Percentiles rank a stretch among this genome's conserved stretches.
phyloP scores from a whole-genome alignment of 2,113 vertebrate genomes.

The Oryzias celebensis region DNA sequence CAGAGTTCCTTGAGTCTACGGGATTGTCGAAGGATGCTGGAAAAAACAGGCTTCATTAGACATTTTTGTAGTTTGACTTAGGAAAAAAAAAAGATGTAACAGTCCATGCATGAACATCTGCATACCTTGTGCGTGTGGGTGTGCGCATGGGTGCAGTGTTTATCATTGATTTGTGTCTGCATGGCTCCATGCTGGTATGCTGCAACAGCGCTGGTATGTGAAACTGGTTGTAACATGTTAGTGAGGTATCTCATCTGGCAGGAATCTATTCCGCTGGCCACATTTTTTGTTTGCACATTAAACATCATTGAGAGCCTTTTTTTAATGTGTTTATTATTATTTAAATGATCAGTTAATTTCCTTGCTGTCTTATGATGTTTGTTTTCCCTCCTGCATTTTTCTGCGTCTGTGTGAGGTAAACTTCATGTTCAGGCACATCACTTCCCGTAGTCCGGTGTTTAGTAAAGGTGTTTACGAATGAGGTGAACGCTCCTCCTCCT shows the following conservation, averaged over 20 bases:
- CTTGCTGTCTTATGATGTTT: not conserved
- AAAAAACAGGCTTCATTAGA: not conserved
- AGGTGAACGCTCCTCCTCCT: constrained; percentile 8
- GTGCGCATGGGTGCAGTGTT: constrained; percentile 30
- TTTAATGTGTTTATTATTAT: not conserved
- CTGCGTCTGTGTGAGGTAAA: not conserved
- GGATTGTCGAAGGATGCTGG: constrained; percentile 30
- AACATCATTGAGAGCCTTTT: constrained; percentile 2
- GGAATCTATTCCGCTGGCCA: constrained; percentile 51
- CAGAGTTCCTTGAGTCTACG: constrained; percentile 43
- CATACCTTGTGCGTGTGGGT: constrained; percentile 6
- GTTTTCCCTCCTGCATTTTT: not conserved
- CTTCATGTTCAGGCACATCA: constrained; percentile 52
- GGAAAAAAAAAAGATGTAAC: not conserved
- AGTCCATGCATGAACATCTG: not conserved
- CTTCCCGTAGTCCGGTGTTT: constrained; percentile 16
- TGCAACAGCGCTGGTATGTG: constrained; percentile 57
- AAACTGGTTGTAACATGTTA: constrained; percentile 71
- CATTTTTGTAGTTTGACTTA: constrained; percentile 20
- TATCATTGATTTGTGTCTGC: constrained; percentile 38
- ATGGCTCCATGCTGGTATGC: constrained; percentile 57
- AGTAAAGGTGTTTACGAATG: constrained; percentile 37
- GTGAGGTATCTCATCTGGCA: constrained; percentile 43
- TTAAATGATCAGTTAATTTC: constrained; percentile 14
- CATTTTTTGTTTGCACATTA: constrained; percentile 23